Base-by-base conservation (phyloP, 2,888 invertebrate genomes). In the Sesamia inferens region DNA sequence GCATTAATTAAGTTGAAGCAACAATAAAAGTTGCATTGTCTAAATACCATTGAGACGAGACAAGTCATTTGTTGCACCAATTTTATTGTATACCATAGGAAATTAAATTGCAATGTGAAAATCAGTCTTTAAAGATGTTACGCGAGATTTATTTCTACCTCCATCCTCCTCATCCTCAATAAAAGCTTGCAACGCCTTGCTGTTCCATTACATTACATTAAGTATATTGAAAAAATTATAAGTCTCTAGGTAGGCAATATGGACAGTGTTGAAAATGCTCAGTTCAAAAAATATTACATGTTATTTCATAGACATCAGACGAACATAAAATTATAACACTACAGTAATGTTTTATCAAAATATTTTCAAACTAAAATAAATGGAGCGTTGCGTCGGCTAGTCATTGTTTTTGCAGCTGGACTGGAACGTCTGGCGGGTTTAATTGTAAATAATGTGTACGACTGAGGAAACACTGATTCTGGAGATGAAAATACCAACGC, bases 371-470 rank as follows among this genome's bases (percentile, higher is more conserved):
- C 55, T 5, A 24, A 79, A 71, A 68, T 64, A 71, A 76, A 81
- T 24, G 57, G 2, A 8, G 3, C 48, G 11, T 54, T n/a, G 51
- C 11, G 14, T 24, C 14, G 42, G 22, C n/a, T 14, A 42, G 13
- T n/a, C 48, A 65, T 78, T 82, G 68, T 77, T 79, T 68, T 71
- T 68, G 65, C 78, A 82, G 71, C 54, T 77, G 78, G 8, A 5
- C 22, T 54, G 14, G 3, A 44, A 31, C 48, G 71, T 79, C 78
- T 79, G 78, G 67, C 82, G 19, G 13, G 42, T 63, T 39, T 39
- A 22, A 81, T 58, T 22, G 48, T 65, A 59, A 73, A 58, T 64
- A 72, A 39, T 59, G n/a, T n/a, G 24, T 42, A 64, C 54, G 24
- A 31, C 58, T 63, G 44, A 48, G 39, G 58, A 39, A 71, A 78